Conservation (phyloP, 2,113 vertebrate species). For the Gracilinanus agilis region DNA sequence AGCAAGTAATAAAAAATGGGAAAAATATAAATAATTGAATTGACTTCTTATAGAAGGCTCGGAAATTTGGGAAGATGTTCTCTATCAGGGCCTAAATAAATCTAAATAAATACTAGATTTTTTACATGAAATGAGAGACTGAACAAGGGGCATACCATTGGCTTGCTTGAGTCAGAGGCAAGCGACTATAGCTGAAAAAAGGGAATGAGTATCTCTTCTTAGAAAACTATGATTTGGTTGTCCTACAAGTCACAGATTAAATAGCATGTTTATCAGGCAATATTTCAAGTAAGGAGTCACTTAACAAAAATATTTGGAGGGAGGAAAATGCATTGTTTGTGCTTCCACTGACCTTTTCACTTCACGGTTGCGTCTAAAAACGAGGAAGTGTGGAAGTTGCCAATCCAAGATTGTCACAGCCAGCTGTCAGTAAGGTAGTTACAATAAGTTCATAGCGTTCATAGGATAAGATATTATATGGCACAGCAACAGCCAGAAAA, state of each 20-base stretch:
- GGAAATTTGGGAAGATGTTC: neutral
- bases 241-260: neutral
- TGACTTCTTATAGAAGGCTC: neutral
- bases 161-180: neutral
- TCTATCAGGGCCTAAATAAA: neutral
- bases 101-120: neutral
- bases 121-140: neutral
- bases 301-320: neutral
- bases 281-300: constrained; percentile 4
- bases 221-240: neutral
- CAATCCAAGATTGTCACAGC: constrained; percentile 81
- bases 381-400: constrained; percentile 74
- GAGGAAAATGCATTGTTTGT: neutral
- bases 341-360: constrained; percentile 80
- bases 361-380: constrained; percentile 72
- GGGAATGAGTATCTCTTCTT: neutral
- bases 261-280: neutral
- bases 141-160: neutral
- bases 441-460: constrained; percentile 64
- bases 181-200: neutral
- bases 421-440: constrained; percentile 75
- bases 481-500: constrained; percentile 70
- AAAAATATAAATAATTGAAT: neutral
- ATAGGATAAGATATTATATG: constrained; percentile 60
- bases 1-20: neutral